These are phyloP conservation scores for Nemurella pictetii DNA, from an alignment of 2,888 invertebrate species.

Conservation along the genomic window DNA sequence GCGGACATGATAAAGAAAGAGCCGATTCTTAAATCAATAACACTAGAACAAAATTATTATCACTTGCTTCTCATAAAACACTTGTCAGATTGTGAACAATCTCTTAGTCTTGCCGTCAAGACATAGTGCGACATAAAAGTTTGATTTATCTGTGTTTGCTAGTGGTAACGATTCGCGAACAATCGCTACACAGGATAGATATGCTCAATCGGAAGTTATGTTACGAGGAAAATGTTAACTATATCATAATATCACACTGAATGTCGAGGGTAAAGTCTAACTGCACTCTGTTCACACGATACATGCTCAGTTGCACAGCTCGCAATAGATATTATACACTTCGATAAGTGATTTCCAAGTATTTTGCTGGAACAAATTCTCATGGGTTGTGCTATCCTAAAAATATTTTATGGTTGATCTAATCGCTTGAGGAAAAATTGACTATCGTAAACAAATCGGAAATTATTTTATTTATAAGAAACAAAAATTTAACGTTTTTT, in stretches of 20 bases:
- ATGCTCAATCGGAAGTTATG: constrained; percentile 24
- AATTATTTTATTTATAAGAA: too few species aligned
- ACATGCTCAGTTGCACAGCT: neutral
- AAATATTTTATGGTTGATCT: too few species aligned
- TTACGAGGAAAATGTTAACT: neutral
- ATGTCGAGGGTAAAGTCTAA: neutral
- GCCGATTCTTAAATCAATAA: constrained; percentile 31
- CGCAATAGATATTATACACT: too few species aligned
- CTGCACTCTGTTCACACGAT: neutral
- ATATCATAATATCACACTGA: constrained; percentile 1
- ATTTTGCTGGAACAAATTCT: too few species aligned
- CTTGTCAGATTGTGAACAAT: constrained; percentile 29
- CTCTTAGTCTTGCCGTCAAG: constrained; percentile 18
- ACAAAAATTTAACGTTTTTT: too few species aligned
- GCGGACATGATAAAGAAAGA: constrained; percentile 23
- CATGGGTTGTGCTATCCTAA: too few species aligned
- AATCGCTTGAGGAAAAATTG: too few species aligned
- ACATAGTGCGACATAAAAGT: constrained; percentile 23
- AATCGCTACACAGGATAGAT: constrained; percentile 16
- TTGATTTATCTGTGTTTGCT: constrained; percentile 26
- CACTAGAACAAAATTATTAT: constrained; percentile 8
- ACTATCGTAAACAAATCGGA: too few species aligned
- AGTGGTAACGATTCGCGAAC: constrained; percentile 6
- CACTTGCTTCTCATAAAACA: constrained; percentile 12
- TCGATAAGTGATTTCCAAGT: too few species aligned